A percentile compares a stretch with the other conserved stretches of the same genome.
Conservation (phyloP, 2,888 invertebrate species). For the Strigamia transsilvanica region DNA sequence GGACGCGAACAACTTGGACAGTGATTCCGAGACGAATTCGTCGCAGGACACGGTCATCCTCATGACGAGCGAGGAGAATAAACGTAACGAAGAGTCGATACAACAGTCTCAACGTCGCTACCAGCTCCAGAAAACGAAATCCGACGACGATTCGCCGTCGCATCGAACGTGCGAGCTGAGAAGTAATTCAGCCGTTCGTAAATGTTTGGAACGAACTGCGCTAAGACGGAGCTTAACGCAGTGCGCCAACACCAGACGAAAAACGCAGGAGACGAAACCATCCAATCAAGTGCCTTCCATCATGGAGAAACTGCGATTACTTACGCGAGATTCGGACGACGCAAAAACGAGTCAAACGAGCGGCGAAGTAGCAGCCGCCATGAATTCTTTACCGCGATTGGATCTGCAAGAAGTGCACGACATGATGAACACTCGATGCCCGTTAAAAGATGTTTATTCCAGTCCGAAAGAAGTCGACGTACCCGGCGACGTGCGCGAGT, state of each 20-base stretch:
- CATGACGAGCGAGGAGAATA: constrained; percentile 58
- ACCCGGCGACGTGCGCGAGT: constrained; percentile 58
- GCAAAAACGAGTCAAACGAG: background rate
- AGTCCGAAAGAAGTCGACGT: constrained; percentile 56
- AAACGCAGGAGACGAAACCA: background rate
- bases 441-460: constrained; percentile 21
- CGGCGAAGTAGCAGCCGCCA: background rate
- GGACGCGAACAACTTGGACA: constrained; percentile 53
- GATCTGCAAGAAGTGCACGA: constrained; percentile 46
- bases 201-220: constrained; percentile 84
- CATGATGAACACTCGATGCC: background rate
- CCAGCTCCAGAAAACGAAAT: constrained; percentile 24
- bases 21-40: constrained; percentile 57
- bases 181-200: constrained; percentile 68
- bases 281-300: background rate
- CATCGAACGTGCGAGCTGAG: constrained; percentile 56
- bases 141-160: constrained; percentile 53
- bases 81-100: constrained; percentile 58
- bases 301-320: constrained; percentile 39
- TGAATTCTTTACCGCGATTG: constrained; percentile 28
- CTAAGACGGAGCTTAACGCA: constrained; percentile 80
- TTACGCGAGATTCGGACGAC: constrained; percentile 18
- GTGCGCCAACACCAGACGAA: constrained; percentile 65
- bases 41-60: constrained; percentile 59
- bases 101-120: constrained; percentile 50